Evolutionary conservation across 2,113 vertebrate species (phyloP), one percentile per base, ranked within the genome.

Genomic region (Ictalurus furcatus): DNA sequence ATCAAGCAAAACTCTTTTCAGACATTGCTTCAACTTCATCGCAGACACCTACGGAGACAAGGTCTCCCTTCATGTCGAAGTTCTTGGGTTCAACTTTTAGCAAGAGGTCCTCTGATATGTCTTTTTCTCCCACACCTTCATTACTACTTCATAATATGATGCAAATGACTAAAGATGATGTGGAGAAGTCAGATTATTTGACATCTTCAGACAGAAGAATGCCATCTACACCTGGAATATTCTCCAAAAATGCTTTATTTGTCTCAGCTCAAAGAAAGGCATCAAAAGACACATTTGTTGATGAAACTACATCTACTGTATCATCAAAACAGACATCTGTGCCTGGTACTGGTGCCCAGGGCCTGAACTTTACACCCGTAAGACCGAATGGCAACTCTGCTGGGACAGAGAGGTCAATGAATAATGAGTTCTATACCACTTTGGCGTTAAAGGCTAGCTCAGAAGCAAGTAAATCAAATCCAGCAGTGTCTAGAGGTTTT

Each of bases 351-450:
- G 19, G n/a, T 56, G n/a, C 91, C 93, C 91, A 89, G 89, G 79
- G 90, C 90, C 89, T 93, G 88, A 92, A 94, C 93, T 89, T 92
- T 92, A 95, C 92, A 93, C 91, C 92, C 89, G 86, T 90, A 88
- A 92, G 87, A 87, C 85, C 78, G 90, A 92, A 34, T 56, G 16
- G 78, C 81, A 93, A 90, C 80, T 16, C 73, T 87, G 84, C 94
- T 92, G 94, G 91, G 92, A 88, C 91, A 91, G 94, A 93, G 93
- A 92, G 91, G 85, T 95, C 94, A 96, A 94, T 91, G 92, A 92
- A 65, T 12, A 56, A 5, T 34, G 4, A 65, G 92, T 92, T 94
- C 93, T 93, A 93, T 74, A 78, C 59, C 54, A 54, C 59, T 34
- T 91, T 93, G 56, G 90, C 91, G 92, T 93, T 81, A 73, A 69